phyloP scores from a whole-genome alignment of 2,888 invertebrate genomes.

The Ochropleura leucogaster region DNA sequence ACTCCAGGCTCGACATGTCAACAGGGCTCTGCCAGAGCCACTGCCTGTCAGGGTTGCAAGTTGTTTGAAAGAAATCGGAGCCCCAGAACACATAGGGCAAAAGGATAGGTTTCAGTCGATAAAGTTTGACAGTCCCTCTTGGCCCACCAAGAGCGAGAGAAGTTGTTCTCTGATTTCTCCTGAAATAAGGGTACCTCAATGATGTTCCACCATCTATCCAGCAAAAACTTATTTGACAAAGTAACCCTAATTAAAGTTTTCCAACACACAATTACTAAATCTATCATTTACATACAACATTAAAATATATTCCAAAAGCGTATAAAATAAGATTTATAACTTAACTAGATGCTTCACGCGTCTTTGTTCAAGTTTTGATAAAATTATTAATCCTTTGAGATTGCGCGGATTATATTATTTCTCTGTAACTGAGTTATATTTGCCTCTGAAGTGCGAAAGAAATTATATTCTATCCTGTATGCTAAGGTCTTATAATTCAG shows the following conservation, averaged over 20 bases:
- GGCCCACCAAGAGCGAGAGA: too few species aligned
- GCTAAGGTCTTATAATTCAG: conserved; percentile 20
- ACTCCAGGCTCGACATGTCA: too few species aligned
- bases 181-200: too few species aligned
- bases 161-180: too few species aligned
- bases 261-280: not conserved
- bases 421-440: conserved; percentile 56
- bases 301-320: conserved; percentile 41
- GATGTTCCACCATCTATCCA: too few species aligned
- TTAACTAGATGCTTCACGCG: conserved; percentile 38
- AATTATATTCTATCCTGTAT: conserved; percentile 35
- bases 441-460: conserved; percentile 45
- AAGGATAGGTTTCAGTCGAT: too few species aligned
- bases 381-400: conserved; percentile 65
- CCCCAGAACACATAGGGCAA: too few species aligned
- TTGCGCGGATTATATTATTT: conserved; percentile 54
- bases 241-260: not conserved
- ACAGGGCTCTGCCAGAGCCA: too few species aligned
- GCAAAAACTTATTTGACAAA: too few species aligned
- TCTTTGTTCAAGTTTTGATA: conserved; percentile 63
- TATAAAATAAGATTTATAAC: conserved; percentile 58
- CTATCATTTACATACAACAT: conserved; percentile 15
- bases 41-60: too few species aligned
- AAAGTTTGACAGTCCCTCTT: too few species aligned
- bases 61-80: too few species aligned